Percentiles rank a stretch among this genome's conserved stretches.
Evolutionary conservation across 2,113 vertebrate genomes (phyloP).

Genomic region (Dermatemys mawii): DNA sequence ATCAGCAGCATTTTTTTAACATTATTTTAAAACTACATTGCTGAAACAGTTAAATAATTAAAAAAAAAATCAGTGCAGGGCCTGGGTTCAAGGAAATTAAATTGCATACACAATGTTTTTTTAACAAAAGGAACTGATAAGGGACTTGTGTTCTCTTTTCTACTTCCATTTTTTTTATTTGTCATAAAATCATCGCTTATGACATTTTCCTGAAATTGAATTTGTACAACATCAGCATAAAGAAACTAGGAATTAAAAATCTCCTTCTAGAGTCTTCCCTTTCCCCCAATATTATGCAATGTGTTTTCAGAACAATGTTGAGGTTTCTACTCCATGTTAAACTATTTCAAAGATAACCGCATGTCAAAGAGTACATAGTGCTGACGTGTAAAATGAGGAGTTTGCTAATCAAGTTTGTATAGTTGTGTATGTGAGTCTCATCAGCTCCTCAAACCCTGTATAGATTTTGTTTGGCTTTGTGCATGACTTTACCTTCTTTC

Average conservation of each 20-base stretch:
- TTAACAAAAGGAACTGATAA: slow-evolving; percentile 24
- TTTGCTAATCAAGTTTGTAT: neutral
- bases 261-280: neutral
- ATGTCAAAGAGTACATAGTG: neutral
- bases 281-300: neutral
- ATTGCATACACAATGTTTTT: slow-evolving; percentile 1
- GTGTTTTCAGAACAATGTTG: neutral
- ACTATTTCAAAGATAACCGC: slow-evolving; percentile 3
- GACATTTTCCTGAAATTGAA: slow-evolving; percentile 15
- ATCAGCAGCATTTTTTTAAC: neutral
- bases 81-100: slow-evolving; percentile 25
- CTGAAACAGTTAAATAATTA: slow-evolving; percentile 56
- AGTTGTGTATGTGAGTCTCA: neutral
- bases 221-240: slow-evolving; percentile 5
- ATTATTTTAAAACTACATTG: slow-evolving; percentile 46
- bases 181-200: slow-evolving; percentile 58
- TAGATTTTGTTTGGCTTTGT: slow-evolving; percentile 10
- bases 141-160: slow-evolving; percentile 21
- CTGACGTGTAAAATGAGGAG: neutral
- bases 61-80: slow-evolving; percentile 19
- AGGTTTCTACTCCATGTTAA: neutral
- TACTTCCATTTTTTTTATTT: slow-evolving; percentile 51
- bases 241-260: slow-evolving; percentile 25
- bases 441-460: neutral
- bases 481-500: slow-evolving; percentile 27